A percentile compares a stretch with the other conserved stretches of the same genome.
phyloP scores from a whole-genome alignment of 2,888 invertebrate species.

The Ctenicera cuprea region DNA sequence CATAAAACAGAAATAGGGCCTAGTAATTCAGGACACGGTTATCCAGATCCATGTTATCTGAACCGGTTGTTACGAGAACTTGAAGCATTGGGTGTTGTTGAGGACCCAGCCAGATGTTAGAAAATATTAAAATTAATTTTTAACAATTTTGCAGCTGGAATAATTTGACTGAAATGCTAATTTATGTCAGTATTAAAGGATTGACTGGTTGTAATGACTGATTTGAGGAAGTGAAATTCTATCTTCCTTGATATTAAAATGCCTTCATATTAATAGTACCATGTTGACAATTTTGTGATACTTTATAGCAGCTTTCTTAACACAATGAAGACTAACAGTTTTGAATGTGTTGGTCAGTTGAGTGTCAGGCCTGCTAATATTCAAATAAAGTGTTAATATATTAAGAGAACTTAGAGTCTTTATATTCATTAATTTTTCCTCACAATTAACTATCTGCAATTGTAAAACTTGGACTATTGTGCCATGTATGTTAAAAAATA shows the following conservation, averaged over 20 bases:
- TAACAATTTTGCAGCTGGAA: conserved; percentile 9
- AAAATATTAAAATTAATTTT: background rate
- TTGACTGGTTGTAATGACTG: conserved; percentile 6
- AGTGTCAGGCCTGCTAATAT: background rate
- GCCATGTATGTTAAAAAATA: background rate
- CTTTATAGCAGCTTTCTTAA: conserved; percentile 10
- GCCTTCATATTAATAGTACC: conserved; percentile 1
- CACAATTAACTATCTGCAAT: background rate
- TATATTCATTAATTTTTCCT: no score
- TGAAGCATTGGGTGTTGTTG: conserved; percentile 76
- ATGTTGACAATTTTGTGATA: conserved; percentile 1
- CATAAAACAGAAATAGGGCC: conserved; percentile 87
- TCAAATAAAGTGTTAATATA: background rate
- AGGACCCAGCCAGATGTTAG: conserved; percentile 64
- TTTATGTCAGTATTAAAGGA: no score
- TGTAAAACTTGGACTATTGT: background rate
- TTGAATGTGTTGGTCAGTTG: background rate
- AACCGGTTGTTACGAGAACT: conserved; percentile 79
- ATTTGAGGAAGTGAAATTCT: background rate
- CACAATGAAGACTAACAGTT: background rate
- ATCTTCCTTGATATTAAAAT: background rate
- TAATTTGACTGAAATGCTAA: background rate
- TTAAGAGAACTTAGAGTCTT: background rate
- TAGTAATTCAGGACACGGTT: conserved; percentile 77
- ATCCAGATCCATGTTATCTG: conserved; percentile 86